Evolutionary conservation across 2,888 invertebrate species (phyloP), one percentile per base, ranked within the genome.

Genomic region (Plusia festucae): DNA sequence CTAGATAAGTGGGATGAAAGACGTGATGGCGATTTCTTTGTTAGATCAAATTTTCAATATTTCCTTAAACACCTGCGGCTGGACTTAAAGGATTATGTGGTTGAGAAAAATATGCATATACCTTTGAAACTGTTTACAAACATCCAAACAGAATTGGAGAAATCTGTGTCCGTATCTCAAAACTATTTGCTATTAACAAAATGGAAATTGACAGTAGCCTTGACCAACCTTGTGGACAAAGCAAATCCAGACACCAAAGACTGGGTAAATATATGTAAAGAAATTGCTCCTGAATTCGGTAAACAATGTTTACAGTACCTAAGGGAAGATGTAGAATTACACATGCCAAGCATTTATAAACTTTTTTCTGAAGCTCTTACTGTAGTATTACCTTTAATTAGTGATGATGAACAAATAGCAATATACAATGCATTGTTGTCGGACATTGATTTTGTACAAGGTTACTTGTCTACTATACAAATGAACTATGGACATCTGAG

Each of bases 261-360:
- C 20, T 87, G 85, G 85, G 69, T 72, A 16, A 68, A 67, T 16
- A 59, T 86, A 16, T 78, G 66, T 63, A n/a, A 56, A 9, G 70
- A 82, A 68, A 79, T 85, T 53, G 78, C 81, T n/a, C 70, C 79
- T 9, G 80, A 87, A 46, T 86, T 89, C 44, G 87, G 88, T 2
- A 79, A 83, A 67, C 70, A 69, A n/a, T 90, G 88, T 65, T 71
- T 88, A 1, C 70, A 85, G 2, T 78, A 78, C 70, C 84, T 93
- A 59, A 89, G 82, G 73, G 71, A 86, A 56, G 93, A 93, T 64
- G 83, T 89, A 0, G 68, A 76, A 4, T 60, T 69, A 22, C 82
- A 85, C 67, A 91, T 90, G 71, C 70, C 91, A 2, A 85, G 86
- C 16, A 89, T 92, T 75, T 90, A 90, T 60, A 70, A 81, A 32